These are phyloP conservation scores for Lepeophtheirus nordmannii DNA, from an alignment of 2,888 invertebrate species.

Conservation along the genomic window DNA sequence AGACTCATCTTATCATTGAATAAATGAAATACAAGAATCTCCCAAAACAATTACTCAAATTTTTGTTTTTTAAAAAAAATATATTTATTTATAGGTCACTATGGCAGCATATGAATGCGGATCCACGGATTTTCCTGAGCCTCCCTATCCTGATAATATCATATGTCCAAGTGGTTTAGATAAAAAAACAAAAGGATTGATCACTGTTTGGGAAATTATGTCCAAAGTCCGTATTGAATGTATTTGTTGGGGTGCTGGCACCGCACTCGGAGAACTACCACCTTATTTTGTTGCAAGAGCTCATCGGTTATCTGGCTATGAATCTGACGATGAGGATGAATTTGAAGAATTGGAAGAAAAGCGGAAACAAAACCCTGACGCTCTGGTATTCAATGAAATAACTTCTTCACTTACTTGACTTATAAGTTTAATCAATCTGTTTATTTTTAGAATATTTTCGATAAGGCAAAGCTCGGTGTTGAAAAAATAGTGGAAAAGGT, in stretches of 20 bases:
- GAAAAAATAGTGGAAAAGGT: slow-evolving; percentile 78
- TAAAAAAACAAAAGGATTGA: slow-evolving; percentile 31
- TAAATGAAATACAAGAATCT: too few species aligned
- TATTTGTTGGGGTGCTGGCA: slow-evolving; percentile 94
- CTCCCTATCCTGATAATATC: slow-evolving; percentile 94
- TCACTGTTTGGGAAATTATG: slow-evolving; percentile 84
- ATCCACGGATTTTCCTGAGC: slow-evolving; percentile 81
- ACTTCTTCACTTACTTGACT: too few species aligned
- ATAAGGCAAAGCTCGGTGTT: slow-evolving; percentile 65
- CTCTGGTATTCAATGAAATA: slow-evolving; percentile 24
- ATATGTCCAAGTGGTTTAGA: slow-evolving; percentile 32
- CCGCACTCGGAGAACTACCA: slow-evolving; percentile 94
- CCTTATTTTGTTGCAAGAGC: slow-evolving; percentile 99
- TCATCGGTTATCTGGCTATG: slow-evolving; percentile 40
- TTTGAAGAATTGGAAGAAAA: slow-evolving; percentile 46
- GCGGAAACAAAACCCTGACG: slow-evolving; percentile 26
- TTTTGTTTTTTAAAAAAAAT: not conserved
- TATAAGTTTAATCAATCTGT: too few species aligned
- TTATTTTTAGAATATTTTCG: slow-evolving; percentile 43
- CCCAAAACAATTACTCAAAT: too few species aligned
- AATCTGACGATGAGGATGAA: slow-evolving; percentile 53
- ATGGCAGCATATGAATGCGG: slow-evolving; percentile 96
- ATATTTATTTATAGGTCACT: slow-evolving; percentile 53
- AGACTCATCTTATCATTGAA: too few species aligned
- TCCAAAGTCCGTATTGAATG: slow-evolving; percentile 77